Base-by-base conservation (phyloP, 2,113 vertebrate species). In the Gambusia affinis region DNA sequence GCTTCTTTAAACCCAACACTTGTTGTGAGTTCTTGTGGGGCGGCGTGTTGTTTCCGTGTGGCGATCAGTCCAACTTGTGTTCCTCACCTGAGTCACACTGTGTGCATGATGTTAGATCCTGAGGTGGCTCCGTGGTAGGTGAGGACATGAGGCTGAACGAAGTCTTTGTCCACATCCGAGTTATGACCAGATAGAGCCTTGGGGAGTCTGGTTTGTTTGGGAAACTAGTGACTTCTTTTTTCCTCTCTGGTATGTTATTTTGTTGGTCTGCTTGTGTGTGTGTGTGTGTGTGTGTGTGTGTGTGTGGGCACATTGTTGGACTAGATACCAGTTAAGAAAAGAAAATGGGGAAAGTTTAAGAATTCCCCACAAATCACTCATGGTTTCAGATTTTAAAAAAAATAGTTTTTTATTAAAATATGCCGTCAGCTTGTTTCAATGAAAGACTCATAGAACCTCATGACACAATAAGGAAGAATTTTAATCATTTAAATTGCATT, bases 81-180 rank as follows among this genome's bases (percentile, higher is more conserved):
- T 80, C 64, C 69, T 85, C 80, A 89, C 89, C 86, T 85, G 86
- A 87, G 81, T 89, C 90, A 89, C 75, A 68, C 73, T 90, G 85
- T 51, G 47, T 64, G 54, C 69, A 17, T 66, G 79, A 68, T 57
- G 73, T 67, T 28, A 3, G 74, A 62, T 81, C 87, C 77, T 64
- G 87, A 80, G 82, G 85, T 85, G 74, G 80, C 35, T 76, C 72
- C 54, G 72, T 33, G 0, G 19, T 8, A 31, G 35, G 69, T 63
- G 31, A 44, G 30, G 42, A 35, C 54, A 29, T 33, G 62, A 44
- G 69, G 37, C 81, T 89, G 76, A 90, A 93, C 24, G 72, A 73
- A 67, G 39, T n/a, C 84, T 92, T 92, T 94, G 90, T 94, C 7
- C 7, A 4, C 17, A 8, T 22, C 22, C 14, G n/a, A 0, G 28